Evolutionary conservation across 1,140 invertebrate species (phyloP).

Genomic region (Heliconius hewitsoni): DNA sequence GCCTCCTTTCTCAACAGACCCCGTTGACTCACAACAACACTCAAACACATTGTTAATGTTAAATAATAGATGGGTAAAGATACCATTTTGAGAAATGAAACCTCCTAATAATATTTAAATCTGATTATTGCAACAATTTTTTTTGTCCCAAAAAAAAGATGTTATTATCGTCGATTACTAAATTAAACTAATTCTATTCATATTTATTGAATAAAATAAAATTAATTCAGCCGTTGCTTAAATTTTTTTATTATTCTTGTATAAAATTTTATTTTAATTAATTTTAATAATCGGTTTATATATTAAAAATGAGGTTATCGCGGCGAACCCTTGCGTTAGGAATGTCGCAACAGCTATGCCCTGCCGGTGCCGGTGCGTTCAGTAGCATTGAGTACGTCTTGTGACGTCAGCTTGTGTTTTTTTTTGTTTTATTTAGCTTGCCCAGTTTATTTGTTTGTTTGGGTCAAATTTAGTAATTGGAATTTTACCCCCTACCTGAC

Average conservation of each 20-base stretch:
- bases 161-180: too few species aligned
- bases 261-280: too few species aligned
- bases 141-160: not conserved
- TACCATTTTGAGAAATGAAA: not conserved
- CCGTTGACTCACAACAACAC: slow-evolving; percentile 15
- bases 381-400: slow-evolving; percentile 1
- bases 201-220: too few species aligned
- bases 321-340: slow-evolving; percentile 10
- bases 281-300: not conserved
- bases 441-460: too few species aligned
- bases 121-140: not conserved
- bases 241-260: too few species aligned
- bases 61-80: not conserved
- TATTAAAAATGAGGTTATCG: not conserved
- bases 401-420: slow-evolving; percentile 11
- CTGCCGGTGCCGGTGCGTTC: not conserved
- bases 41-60: slow-evolving; percentile 19
- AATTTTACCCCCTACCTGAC: too few species aligned
- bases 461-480: too few species aligned
- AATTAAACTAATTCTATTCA: not conserved
- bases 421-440: not conserved
- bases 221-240: too few species aligned
- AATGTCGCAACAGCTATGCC: slow-evolving; percentile 21
- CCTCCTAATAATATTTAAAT: not conserved
- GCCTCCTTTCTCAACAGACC: slow-evolving; percentile 43